Conservation (phyloP, 2,797 vertebrate species). For the Siniperca obscura region DNA sequence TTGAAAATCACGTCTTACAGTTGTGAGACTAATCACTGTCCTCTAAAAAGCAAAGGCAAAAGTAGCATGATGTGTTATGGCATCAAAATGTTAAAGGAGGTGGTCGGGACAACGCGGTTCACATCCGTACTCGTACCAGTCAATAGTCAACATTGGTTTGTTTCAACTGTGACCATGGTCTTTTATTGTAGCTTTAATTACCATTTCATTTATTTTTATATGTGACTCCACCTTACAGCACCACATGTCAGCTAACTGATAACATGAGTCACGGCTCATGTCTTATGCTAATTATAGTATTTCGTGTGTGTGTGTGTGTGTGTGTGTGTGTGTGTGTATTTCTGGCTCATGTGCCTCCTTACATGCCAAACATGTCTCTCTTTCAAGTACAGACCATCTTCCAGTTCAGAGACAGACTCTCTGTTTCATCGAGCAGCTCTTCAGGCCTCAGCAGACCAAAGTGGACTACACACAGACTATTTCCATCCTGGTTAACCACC, state of each 20-base stretch:
- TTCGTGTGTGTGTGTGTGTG: accelerated
- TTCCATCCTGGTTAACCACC: slow-evolving; percentile 33
- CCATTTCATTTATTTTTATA: not conserved
- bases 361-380: not conserved
- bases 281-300: not conserved
- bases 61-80: not conserved
- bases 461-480: slow-evolving; percentile 3
- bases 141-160: not conserved
- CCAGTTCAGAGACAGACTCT: slow-evolving; percentile 3
- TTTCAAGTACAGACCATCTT: not conserved
- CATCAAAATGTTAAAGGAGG: not conserved
- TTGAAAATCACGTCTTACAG: too few species aligned
- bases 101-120: too few species aligned
- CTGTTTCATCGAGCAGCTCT: not conserved
- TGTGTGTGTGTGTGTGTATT: not conserved
- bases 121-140: too few species aligned
- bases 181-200: not conserved
- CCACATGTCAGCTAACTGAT: not conserved
- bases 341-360: not conserved
- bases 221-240: not conserved
- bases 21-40: too few species aligned
- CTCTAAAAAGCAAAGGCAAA: not conserved
- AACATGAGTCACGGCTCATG: not conserved
- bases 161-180: not conserved
- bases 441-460: not conserved